phyloP scores from a whole-genome alignment of 2,113 vertebrate species.

The Archilochus colubris region DNA sequence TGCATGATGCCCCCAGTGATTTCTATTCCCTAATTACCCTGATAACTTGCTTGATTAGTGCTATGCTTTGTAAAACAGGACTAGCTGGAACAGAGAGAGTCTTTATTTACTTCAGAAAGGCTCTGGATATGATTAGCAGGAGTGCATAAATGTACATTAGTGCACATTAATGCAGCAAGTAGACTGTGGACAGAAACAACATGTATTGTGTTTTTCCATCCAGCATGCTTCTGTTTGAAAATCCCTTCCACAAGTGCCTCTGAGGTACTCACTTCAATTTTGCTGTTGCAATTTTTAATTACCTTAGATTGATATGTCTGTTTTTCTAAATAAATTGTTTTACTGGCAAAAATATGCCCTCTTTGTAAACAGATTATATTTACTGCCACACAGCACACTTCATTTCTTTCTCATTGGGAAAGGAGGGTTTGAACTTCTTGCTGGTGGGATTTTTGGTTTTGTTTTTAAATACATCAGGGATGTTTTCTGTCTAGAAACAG shows the following conservation, averaged over 20 bases:
- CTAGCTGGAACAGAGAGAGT: slow-evolving; percentile 40
- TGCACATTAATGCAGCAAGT: slow-evolving; percentile 56
- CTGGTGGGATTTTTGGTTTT: neutral
- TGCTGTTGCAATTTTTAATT: slow-evolving; percentile 62
- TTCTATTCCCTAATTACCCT: slow-evolving; percentile 65
- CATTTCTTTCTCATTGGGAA: slow-evolving; percentile 1
- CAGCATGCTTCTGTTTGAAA: slow-evolving; percentile 36
- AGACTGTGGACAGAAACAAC: slow-evolving; percentile 52
- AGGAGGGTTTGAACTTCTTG: neutral
- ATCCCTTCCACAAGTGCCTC: slow-evolving; percentile 35
- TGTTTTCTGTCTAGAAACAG: neutral
- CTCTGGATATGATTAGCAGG: slow-evolving; percentile 65
- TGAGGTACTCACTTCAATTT: slow-evolving; percentile 62
- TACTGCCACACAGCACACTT: neutral
- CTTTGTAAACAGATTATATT: slow-evolving; percentile 42
- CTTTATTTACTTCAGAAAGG: slow-evolving; percentile 59
- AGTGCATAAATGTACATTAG: slow-evolving; percentile 58
- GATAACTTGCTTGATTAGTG: slow-evolving; percentile 56
- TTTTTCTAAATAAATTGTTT: slow-evolving; percentile 59
- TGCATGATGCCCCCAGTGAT: slow-evolving; percentile 18
- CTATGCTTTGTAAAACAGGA: slow-evolving; percentile 44
- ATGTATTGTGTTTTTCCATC: slow-evolving; percentile 16
- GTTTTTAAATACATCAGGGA: neutral
- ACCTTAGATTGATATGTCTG: slow-evolving; percentile 54
- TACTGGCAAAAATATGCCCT: slow-evolving; percentile 14